Conservation (phyloP, 2,888 invertebrate species). For the Netelia melanura region DNA sequence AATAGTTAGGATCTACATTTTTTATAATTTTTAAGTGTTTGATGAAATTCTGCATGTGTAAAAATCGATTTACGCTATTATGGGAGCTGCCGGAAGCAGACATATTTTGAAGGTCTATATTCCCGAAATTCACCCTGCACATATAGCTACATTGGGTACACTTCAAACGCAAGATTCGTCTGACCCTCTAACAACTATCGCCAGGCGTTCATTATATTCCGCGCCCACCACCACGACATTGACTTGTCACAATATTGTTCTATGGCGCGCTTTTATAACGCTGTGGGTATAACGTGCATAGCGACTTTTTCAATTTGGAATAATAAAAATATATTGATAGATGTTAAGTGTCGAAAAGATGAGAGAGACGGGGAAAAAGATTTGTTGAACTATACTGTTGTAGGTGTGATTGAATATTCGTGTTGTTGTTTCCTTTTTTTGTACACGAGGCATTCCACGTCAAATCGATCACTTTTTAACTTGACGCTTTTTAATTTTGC, state of each 20-base stretch:
- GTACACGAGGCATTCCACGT: no score
- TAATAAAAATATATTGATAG: background rate
- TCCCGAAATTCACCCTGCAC: no score
- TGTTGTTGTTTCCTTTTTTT: conserved; percentile 5
- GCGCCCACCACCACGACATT: conserved; percentile 16
- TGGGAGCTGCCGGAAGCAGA: no score
- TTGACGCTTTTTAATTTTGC: no score
- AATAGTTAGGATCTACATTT: no score
- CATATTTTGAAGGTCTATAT: no score
- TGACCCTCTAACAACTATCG: conserved; percentile 27
- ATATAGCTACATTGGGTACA: background rate
- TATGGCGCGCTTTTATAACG: conserved; percentile 10
- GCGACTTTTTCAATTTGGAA: background rate
- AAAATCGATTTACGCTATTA: no score
- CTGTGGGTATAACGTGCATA: background rate
- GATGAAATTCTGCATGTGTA: no score
- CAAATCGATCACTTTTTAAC: no score
- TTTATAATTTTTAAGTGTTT: no score
- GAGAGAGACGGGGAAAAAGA: background rate
- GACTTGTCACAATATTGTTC: conserved; percentile 60
- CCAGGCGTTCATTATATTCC: background rate
- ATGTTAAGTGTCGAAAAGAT: background rate
- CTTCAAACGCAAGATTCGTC: conserved; percentile 2
- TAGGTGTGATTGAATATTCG: conserved; percentile 24
- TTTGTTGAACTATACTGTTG: background rate